A percentile compares a stretch with the other conserved stretches of the same genome.
Evolutionary conservation across 2,113 vertebrate genomes (phyloP).

Genomic region (Sorex fumeus): DNA sequence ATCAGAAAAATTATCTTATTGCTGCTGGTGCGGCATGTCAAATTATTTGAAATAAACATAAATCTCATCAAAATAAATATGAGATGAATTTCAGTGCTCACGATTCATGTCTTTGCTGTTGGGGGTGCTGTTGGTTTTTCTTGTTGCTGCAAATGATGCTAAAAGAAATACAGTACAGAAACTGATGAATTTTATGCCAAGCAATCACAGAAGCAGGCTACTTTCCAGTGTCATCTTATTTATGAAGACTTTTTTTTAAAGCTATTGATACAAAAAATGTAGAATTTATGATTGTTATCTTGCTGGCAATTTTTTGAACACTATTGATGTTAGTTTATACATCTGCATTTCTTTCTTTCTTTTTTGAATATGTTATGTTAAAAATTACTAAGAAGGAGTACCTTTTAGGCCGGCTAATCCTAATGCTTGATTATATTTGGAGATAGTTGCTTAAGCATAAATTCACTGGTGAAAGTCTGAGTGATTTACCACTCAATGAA

Average conservation of each 20-base stretch:
- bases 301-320: constrained; percentile 58
- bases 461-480: constrained; percentile 30
- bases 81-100: constrained; percentile 79
- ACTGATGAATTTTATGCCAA: constrained; percentile 81
- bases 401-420: constrained; percentile 67
- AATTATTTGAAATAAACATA: constrained; percentile 70
- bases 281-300: constrained; percentile 72
- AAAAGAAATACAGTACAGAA: constrained; percentile 68
- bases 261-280: constrained; percentile 76
- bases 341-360: constrained; percentile 46
- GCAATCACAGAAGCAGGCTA: constrained; percentile 68
- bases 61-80: constrained; percentile 78
- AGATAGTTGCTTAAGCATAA: constrained; percentile 51
- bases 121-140: constrained; percentile 78
- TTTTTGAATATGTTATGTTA: not conserved
- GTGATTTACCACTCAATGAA: constrained; percentile 52
- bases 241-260: constrained; percentile 54
- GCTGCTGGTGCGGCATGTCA: constrained; percentile 27
- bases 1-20: constrained; percentile 81
- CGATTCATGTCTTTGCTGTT: constrained; percentile 79
- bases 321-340: constrained; percentile 60
- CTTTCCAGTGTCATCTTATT: constrained; percentile 70
- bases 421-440: constrained; percentile 57
- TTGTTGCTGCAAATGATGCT: constrained; percentile 78
- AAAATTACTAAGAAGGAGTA: constrained; percentile 58